Percentiles rank a stretch among this genome's conserved stretches.
Evolutionary conservation across 2,888 invertebrate species (phyloP).

Genomic region (Synanthedon andrenaeformis): DNA sequence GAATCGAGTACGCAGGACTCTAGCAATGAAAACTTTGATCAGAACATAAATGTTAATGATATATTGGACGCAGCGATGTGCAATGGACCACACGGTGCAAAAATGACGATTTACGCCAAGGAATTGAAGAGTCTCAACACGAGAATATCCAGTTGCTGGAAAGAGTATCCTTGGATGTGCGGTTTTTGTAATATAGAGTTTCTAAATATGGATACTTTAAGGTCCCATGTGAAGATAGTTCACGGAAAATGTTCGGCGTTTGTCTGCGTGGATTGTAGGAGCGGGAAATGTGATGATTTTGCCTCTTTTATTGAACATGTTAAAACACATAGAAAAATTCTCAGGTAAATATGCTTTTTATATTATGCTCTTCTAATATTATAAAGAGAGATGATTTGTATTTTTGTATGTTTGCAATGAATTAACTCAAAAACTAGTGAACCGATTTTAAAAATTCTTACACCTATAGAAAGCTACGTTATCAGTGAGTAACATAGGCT

Average conservation of each 20-base stretch:
- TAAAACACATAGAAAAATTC: conserved; percentile 69
- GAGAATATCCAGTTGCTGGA: conserved; percentile 35
- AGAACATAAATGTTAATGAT: conserved; percentile 39
- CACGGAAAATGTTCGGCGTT: conserved; percentile 75
- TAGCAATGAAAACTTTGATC: conserved; percentile 8
- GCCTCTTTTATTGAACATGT: conserved; percentile 75
- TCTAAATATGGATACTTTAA: conserved; percentile 44
- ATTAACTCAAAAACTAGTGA: too few relatives aligned
- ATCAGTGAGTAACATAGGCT: too few relatives aligned
- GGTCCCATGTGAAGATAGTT: conserved; percentile 71
- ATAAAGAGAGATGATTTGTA: not conserved
- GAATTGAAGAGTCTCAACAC: conserved; percentile 31
- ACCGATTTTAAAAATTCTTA: too few relatives aligned
- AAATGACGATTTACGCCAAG: conserved; percentile 42
- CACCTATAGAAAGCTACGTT: too few relatives aligned
- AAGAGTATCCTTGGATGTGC: conserved; percentile 57
- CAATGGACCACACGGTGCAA: conserved; percentile 24
- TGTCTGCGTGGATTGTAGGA: conserved; percentile 75
- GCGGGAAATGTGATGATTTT: conserved; percentile 71
- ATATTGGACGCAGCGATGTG: conserved; percentile 44
- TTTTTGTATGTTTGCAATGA: too few relatives aligned
- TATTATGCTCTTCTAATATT: not conserved
- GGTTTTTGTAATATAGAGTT: conserved; percentile 50
- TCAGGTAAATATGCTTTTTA: conserved; percentile 44
- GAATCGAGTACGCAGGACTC: not conserved